Base-by-base conservation (phyloP, 2,888 invertebrate species). In the Tuta absoluta region DNA sequence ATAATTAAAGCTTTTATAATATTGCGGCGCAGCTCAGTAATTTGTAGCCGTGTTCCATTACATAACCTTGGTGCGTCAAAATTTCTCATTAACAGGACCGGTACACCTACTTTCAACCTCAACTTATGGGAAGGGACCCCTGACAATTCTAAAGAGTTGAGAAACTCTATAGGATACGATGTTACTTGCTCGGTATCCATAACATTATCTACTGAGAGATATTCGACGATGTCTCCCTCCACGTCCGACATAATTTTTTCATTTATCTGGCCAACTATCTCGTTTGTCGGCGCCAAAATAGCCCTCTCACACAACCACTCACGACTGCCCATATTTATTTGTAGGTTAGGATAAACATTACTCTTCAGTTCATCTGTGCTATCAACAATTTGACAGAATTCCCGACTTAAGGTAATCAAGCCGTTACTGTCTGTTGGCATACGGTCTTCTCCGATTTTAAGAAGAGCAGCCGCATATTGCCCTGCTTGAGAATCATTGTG, bases 71-170 rank as follows among this genome's bases (percentile, higher is more conserved):
- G 73, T 17, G 70, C 70, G 10, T 73, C n/a, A 2, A 74, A 64
- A 66, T 76, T 74, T 53, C 69, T n/a, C 71, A 73, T 72, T 38
- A 73, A 69, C 7, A 75, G 24, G 45, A 74, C 71, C 19, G 73
- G 72, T 59, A 76, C 74, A 23, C 71, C 75, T 62, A 76, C 63
- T 63, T 75, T 75, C 57, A 75, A 57, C 37, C 64, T 63, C 58
- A 76, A 37, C 59, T 72, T 73, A 62, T 76, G 73, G 4, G 71
- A 71, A 71, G 60, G n/a, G n/a, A n/a, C n/a, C n/a, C n/a, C n/a
- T n/a, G n/a, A n/a, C n/a, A n/a, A n/a, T 57, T 73, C 69, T 64
- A 72, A 64, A 62, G 73, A 72, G 57, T 72, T 73, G 0, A 72
- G 65, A 68, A 74, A 72, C 53, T 73, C 70, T 65, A 63, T 45